Evolutionary conservation across 2,797 vertebrate genomes (phyloP), one percentile per base, ranked within the genome.

Genomic region (Peromyscus melanophrys): DNA sequence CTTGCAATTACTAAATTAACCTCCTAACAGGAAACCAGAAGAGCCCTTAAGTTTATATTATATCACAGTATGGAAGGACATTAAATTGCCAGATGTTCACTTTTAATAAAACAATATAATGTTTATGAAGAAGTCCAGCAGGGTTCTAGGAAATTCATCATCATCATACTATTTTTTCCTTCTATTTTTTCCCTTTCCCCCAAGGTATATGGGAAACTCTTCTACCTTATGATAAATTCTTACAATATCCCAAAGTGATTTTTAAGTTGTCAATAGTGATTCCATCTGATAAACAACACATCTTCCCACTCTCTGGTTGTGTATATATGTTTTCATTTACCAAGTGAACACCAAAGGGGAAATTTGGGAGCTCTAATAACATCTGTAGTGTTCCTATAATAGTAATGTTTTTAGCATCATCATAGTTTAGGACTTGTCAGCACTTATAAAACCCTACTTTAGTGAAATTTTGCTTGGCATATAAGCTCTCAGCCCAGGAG

Each of bases 401-500:
- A 96, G 67, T 81, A 95, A 92, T 94, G 89, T 95, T 96, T 94
- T 97, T 92, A 97, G 40, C 91, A 94, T 95, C 37, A 73, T 9
- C 91, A 43, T 63, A 96, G 46, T 71, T 97, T 97, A 97, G 13
- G 7, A 92, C 75, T 96, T 96, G 76, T 97, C 97, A 97, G 83
- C 63, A 96, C 95, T 97, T 97, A 97, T 86, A 94, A 98, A 97
- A 11, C 73, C 11, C 8, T 97, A 83, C 9, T 97, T 97, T 85
- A 76, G 67, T 96, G 92, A 97, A 98, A 98, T 97, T 97, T 96
- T 27, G 49, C 63, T 97, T 97, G 80, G 2, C 46, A 95, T 94
- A 92, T 96, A 91, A 95, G 92, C 94, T 97, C 98, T 90, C 76
- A 92, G 69, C 94, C 69, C 59, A 94, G 31, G 2, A 89, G 67